Percentiles rank a stretch among this genome's conserved stretches.
phyloP scores from a whole-genome alignment of 2,888 invertebrate species.

The Cryptus armator region DNA sequence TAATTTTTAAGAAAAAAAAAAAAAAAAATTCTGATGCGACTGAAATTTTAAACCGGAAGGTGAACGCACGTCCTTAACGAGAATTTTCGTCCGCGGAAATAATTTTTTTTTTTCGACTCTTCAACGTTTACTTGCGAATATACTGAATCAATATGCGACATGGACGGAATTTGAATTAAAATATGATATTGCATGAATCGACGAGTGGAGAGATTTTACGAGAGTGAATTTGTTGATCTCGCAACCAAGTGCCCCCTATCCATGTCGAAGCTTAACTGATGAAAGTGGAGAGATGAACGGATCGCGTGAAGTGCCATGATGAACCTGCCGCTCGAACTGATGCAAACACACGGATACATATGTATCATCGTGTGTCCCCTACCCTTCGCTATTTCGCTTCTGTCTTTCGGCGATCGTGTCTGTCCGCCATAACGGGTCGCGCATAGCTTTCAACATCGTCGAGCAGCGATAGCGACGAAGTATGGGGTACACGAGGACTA shows the following conservation, averaged over 20 bases:
- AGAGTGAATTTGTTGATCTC: constrained; percentile 1
- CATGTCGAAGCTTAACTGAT: background rate
- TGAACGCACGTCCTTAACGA: too few relatives aligned
- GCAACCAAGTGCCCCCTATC: background rate
- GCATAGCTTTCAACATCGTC: constrained; percentile 25
- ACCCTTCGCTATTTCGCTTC: constrained; percentile 14
- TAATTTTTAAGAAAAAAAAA: too few relatives aligned
- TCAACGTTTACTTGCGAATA: too few relatives aligned
- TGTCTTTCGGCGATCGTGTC: constrained; percentile 11
- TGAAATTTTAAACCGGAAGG: too few relatives aligned
- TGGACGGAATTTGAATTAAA: background rate
- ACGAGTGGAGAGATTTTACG: background rate
- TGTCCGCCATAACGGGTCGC: background rate
- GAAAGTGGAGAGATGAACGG: constrained; percentile 60
- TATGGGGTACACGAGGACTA: background rate
- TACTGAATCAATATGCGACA: background rate
- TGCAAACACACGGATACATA: constrained; percentile 4
- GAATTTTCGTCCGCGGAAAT: too few relatives aligned
- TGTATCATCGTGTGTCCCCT: constrained; percentile 12
- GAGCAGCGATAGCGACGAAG: constrained; percentile 15
- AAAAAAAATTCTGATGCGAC: too few relatives aligned
- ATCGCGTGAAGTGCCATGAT: constrained; percentile 19
- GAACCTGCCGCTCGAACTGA: constrained; percentile 36
- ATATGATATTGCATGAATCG: background rate
- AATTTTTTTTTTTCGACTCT: too few relatives aligned